Evolutionary conservation across 2,113 vertebrate genomes (phyloP).

Genomic region (Xiphias gladius): DNA sequence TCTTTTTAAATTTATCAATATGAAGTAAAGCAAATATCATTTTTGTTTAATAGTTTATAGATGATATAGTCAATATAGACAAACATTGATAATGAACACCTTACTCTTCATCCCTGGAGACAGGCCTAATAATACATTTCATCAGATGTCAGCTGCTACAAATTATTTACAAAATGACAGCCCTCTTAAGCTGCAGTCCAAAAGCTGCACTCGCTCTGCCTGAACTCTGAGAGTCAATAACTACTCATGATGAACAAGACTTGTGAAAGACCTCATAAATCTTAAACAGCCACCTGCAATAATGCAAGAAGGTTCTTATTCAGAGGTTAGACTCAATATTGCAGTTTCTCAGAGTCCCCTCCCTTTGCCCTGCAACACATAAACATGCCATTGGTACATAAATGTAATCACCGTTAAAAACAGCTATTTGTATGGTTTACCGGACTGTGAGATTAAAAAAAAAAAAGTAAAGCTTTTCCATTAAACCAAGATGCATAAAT

Average conservation of each 20-base stretch:
- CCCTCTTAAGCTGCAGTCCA: slow-evolving; percentile 24
- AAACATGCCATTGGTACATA: slow-evolving; percentile 53
- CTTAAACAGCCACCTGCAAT: slow-evolving; percentile 47
- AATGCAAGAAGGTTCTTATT: slow-evolving; percentile 32
- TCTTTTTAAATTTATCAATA: not conserved
- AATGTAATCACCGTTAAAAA: slow-evolving; percentile 63
- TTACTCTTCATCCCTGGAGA: slow-evolving; percentile 14
- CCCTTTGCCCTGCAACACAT: slow-evolving; percentile 27
- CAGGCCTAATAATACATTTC: slow-evolving; percentile 35
- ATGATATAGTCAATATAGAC: not conserved
- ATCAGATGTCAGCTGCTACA: slow-evolving; percentile 41
- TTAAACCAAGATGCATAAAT: slow-evolving; percentile 64
- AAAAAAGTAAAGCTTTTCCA: slow-evolving; percentile 53
- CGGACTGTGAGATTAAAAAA: slow-evolving; percentile 45
- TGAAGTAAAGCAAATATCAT: not conserved
- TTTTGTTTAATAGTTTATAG: not conserved
- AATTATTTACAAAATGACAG: slow-evolving; percentile 54
- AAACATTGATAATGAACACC: slow-evolving; percentile 17
- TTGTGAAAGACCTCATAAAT: slow-evolving; percentile 53
- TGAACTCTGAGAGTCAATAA: slow-evolving; percentile 52
- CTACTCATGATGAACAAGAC: slow-evolving; percentile 52
- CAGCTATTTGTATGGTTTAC: slow-evolving; percentile 28
- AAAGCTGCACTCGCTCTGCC: slow-evolving; percentile 27
- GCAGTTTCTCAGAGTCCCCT: slow-evolving; percentile 9
- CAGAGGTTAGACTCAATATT: slow-evolving; percentile 29